Conservation (phyloP, 2,113 vertebrate genomes). For the Capreolus pygargus region DNA sequence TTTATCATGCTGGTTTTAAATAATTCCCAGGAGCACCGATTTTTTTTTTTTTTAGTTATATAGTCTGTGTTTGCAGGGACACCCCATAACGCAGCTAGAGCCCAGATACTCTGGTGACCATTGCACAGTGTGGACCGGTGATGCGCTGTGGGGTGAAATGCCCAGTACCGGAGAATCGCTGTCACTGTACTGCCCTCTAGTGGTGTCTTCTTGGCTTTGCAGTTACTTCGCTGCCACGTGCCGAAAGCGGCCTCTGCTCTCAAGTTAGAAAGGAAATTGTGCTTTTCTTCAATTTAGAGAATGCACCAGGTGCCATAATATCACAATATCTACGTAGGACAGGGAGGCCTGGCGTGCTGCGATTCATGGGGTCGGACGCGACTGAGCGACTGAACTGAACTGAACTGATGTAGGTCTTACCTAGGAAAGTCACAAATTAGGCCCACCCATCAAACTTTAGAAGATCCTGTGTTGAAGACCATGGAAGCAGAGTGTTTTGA, state of each 20-base stretch:
- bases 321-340: background rate
- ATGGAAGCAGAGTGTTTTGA: background rate
- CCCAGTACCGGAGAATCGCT: background rate
- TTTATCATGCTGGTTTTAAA: background rate
- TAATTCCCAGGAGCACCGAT: background rate
- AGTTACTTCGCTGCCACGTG: background rate
- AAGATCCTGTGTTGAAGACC: background rate
- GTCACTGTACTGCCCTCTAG: conserved; percentile 42
- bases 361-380: too few species aligned
- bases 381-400: too few species aligned
- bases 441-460: background rate
- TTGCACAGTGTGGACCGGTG: background rate
- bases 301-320: background rate
- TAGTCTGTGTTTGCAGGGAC: background rate
- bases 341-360: too few species aligned
- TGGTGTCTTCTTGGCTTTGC: background rate
- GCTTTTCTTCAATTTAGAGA: background rate
- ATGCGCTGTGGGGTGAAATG: background rate
- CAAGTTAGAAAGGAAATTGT: background rate
- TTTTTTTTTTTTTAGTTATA: background rate
- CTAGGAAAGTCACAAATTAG: background rate
- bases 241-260: background rate
- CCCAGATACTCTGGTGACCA: background rate
- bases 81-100: background rate
- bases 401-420: background rate